A percentile compares a stretch with the other conserved stretches of the same genome.
phyloP scores from a whole-genome alignment of 1,140 invertebrate species.

The Telenomus remus region DNA sequence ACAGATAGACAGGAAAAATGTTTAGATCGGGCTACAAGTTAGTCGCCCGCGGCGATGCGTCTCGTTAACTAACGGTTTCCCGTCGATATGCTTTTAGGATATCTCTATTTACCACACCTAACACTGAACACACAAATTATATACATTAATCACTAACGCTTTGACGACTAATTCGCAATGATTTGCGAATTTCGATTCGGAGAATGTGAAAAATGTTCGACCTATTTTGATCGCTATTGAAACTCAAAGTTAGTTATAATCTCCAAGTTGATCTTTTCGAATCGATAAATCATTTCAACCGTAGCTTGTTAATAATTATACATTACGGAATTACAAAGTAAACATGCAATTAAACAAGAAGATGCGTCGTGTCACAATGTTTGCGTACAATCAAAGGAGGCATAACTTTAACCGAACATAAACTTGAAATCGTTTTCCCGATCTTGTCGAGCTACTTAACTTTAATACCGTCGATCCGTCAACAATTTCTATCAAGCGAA shows the following conservation, averaged over 20 bases:
- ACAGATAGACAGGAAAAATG: conserved; percentile 2
- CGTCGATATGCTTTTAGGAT: conserved; percentile 3
- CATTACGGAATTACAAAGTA: too few species aligned
- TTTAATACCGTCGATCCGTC: conserved; percentile 10
- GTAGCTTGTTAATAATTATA: too few species aligned
- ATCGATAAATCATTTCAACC: too few species aligned
- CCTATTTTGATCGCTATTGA: too few species aligned
- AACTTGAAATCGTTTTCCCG: conserved; percentile 15
- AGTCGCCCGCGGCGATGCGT: conserved; percentile 11
- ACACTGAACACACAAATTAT: conserved; percentile 2
- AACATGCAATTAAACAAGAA: neutral
- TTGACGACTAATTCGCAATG: neutral
- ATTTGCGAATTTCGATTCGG: too few species aligned
- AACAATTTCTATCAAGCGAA: conserved; percentile 2
- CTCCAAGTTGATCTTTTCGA: too few species aligned
- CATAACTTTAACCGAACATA: conserved; percentile 27
- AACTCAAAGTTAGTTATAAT: too few species aligned
- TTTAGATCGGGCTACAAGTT: conserved; percentile 2
- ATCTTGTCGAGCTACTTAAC: conserved; percentile 4
- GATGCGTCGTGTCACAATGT: conserved; percentile 22
- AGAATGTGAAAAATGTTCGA: too few species aligned
- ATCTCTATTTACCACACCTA: conserved; percentile 5
- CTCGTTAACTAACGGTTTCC: conserved; percentile 32
- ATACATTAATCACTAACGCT: neutral
- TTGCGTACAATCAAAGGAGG: conserved; percentile 28